Evolutionary conservation across 2,888 invertebrate species (phyloP).

Genomic region (Sycophila texana): DNA sequence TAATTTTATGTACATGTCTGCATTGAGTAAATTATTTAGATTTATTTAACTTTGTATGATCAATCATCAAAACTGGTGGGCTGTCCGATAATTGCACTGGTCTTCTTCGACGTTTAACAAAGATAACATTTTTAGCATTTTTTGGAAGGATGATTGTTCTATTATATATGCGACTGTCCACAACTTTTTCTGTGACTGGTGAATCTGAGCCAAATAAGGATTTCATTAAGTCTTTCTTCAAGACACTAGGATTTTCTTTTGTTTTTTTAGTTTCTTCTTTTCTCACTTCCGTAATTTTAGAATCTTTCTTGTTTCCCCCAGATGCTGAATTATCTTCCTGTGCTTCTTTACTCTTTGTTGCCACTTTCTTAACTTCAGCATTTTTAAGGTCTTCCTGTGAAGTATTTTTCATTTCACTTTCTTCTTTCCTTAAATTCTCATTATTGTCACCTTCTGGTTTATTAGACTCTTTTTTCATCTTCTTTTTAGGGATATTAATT

Average conservation of each 20-base stretch:
- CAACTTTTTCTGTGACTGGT: background rate
- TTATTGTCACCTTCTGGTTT: no score
- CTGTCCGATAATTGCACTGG: constrained; percentile 65
- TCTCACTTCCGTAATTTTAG: no score
- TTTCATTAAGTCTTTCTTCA: background rate
- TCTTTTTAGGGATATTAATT: no score
- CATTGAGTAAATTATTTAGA: constrained; percentile 4
- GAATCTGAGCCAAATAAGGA: constrained; percentile 5
- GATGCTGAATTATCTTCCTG: no score
- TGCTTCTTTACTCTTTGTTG: no score
- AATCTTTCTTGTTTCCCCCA: no score
- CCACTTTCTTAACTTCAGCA: no score
- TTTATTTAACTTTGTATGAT: background rate
- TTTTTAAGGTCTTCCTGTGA: no score
- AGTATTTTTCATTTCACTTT: no score
- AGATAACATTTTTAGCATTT: constrained; percentile 44
- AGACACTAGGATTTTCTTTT: background rate
- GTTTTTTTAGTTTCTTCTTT: background rate
- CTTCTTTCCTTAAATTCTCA: no score
- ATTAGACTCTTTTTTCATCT: no score
- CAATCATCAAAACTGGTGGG: constrained; percentile 46
- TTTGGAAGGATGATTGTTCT: background rate
- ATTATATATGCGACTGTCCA: background rate
- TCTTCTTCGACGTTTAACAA: constrained; percentile 59
- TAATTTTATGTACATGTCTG: constrained; percentile 39